Evolutionary conservation across 2,113 vertebrate species (phyloP).

Genomic region (Salvator merianae): DNA sequence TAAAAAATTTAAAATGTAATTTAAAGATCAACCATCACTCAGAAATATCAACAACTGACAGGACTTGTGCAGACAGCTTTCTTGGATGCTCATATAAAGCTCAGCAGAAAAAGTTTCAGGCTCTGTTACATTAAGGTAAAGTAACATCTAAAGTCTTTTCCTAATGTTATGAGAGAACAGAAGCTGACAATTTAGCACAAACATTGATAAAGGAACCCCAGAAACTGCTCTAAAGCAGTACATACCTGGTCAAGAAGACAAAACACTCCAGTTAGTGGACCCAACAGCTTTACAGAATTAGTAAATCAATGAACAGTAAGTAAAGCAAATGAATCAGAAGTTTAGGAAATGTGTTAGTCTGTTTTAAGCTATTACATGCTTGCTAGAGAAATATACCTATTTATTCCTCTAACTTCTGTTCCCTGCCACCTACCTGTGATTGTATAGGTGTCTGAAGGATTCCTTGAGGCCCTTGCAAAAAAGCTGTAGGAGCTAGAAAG

Average conservation of each 20-base stretch:
- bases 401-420: not conserved
- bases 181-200: not conserved
- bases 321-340: not conserved
- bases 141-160: not conserved
- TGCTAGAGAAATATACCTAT: not conserved
- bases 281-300: not conserved
- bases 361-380: not conserved
- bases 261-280: not conserved
- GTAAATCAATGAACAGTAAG: not conserved
- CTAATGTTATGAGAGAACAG: not conserved
- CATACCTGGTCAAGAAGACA: not conserved
- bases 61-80: not conserved
- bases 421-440: slow-evolving; percentile 72
- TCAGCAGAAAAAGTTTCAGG: not conserved
- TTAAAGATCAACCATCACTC: no score
- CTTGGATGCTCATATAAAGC: not conserved
- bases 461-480: slow-evolving; percentile 29
- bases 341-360: not conserved
- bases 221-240: not conserved
- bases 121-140: not conserved
- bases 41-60: no score
- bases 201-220: not conserved
- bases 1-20: no score
- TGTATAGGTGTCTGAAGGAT: slow-evolving; percentile 26
- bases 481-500: slow-evolving; percentile 41